Percentiles rank a stretch among this genome's conserved stretches.
Conservation (phyloP, 2,888 invertebrate species). For the Marasmarcha lunaedactyla region DNA sequence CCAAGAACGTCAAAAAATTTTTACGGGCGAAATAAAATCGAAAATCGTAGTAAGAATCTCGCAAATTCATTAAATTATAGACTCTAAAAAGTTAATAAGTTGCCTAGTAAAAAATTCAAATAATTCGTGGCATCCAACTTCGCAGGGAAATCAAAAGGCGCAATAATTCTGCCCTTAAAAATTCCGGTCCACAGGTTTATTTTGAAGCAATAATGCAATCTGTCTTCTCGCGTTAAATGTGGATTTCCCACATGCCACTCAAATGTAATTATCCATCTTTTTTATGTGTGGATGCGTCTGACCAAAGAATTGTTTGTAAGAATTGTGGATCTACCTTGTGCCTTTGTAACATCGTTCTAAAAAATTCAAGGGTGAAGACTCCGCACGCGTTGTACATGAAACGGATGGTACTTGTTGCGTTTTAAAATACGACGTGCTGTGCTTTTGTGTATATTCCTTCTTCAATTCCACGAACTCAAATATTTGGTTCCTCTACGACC, state of each 20-base stretch:
- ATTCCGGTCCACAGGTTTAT: no score
- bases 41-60: no score
- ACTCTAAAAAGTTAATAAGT: constrained; percentile 1
- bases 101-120: constrained; percentile 9
- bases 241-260: no score
- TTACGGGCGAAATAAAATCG: no score
- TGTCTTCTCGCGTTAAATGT: no score
- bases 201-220: no score
- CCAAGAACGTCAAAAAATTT: no score
- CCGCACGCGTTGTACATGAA: constrained; percentile 7
- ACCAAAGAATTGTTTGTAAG: constrained; percentile 7
- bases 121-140: no score
- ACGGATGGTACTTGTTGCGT: constrained; percentile 7
- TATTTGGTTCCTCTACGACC: constrained; percentile 10
- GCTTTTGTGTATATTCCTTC: constrained; percentile 13
- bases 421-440: constrained; percentile 13
- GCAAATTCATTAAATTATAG: no score
- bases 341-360: constrained; percentile 7
- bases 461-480: constrained; percentile 13
- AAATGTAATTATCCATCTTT: constrained; percentile 14
- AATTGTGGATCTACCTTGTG: constrained; percentile 10
- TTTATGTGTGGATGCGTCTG: constrained; percentile 12
- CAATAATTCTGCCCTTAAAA: no score
- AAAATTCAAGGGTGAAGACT: constrained; percentile 11
- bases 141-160: constrained; percentile 12